Evolutionary conservation across 1,140 invertebrate genomes (phyloP).

Genomic region (Zaprionus africanus): DNA sequence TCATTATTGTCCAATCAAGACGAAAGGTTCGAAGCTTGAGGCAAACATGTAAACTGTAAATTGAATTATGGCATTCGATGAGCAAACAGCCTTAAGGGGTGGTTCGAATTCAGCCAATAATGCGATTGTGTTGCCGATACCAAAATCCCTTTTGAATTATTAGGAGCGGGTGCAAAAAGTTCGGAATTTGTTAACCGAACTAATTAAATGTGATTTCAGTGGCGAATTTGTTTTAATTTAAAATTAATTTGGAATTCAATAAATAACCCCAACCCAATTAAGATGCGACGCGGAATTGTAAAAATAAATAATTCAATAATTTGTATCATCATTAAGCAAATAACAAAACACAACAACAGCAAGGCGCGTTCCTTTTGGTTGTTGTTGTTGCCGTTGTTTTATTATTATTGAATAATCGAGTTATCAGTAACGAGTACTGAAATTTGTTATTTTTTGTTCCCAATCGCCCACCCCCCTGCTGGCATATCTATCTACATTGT

Average conservation of each 20-base stretch:
- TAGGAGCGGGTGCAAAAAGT: conserved; percentile 12
- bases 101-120: conserved; percentile 1
- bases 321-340: conserved; percentile 52
- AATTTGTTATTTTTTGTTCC: conserved; percentile 19
- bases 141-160: not conserved
- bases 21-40: not conserved
- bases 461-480: not conserved
- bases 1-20: not conserved
- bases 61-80: not conserved
- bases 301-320: conserved; percentile 60
- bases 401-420: conserved; percentile 50
- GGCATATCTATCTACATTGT: conserved; percentile 1
- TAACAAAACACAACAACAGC: conserved; percentile 19
- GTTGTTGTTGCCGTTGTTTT: conserved; percentile 19
- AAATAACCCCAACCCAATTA: conserved; percentile 60
- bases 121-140: not conserved
- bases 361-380: conserved; percentile 11
- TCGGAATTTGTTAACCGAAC: conserved; percentile 49
- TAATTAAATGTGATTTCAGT: conserved; percentile 70
- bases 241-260: conserved; percentile 65
- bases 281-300: conserved; percentile 43
- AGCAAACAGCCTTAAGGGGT: not conserved
- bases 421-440: conserved; percentile 50
- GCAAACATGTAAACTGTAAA: not conserved
- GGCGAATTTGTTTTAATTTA: conserved; percentile 59